These are phyloP conservation scores for Toxotes jaculatrix DNA, from an alignment of 2,113 vertebrate genomes.

Conservation along the genomic window DNA sequence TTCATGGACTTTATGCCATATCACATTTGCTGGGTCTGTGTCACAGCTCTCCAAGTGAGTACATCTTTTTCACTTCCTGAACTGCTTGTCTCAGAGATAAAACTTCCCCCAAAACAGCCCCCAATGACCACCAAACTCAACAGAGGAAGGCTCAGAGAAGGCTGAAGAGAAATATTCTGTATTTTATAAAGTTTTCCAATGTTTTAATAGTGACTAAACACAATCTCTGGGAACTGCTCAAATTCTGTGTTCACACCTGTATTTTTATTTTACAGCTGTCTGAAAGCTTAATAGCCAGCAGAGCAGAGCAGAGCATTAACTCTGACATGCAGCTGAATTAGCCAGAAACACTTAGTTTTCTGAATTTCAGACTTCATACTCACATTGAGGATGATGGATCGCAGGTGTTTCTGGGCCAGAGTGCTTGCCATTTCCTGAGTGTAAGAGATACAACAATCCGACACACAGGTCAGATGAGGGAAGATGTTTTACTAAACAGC, in stretches of 20 bases:
- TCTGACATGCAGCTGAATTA: background rate
- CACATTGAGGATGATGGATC: slow-evolving; percentile 97
- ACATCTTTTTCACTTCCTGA: slow-evolving; percentile 26
- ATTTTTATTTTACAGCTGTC: background rate
- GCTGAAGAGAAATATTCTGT: slow-evolving; percentile 7
- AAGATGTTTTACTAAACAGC: slow-evolving; percentile 22
- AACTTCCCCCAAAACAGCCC: background rate
- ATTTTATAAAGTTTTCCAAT: background rate
- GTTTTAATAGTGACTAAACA: slow-evolving; percentile 4
- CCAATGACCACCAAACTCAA: background rate
- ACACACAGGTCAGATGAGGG: slow-evolving; percentile 18
- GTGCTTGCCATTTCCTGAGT: slow-evolving; percentile 96
- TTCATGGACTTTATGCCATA: slow-evolving; percentile 47
- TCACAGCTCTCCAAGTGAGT: slow-evolving; percentile 32
- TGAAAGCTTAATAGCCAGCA: background rate
- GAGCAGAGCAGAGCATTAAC: background rate
- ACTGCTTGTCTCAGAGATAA: slow-evolving; percentile 4
- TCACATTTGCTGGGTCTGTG: slow-evolving; percentile 59
- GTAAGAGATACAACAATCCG: slow-evolving; percentile 38
- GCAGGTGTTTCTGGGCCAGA: slow-evolving; percentile 96
- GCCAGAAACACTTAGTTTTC: background rate
- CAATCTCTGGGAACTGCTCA: background rate
- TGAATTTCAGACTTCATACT: slow-evolving; percentile 77
- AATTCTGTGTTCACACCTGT: slow-evolving; percentile 1
- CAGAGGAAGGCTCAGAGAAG: background rate